phyloP scores from a whole-genome alignment of 2,113 vertebrate genomes.

The Zingel zingel region DNA sequence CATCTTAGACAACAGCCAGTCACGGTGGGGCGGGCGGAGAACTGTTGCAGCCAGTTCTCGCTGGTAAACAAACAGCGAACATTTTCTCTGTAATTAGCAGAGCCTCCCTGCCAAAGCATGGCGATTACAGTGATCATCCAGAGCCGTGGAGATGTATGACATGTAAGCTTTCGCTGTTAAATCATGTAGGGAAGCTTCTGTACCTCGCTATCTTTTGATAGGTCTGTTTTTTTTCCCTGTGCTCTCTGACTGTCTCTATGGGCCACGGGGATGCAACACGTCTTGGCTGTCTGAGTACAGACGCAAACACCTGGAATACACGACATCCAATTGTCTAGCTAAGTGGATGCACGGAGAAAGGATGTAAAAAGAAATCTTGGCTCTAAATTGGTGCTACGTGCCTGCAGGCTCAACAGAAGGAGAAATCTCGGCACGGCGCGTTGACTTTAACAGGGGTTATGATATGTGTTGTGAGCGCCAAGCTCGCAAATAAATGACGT shows the following conservation, averaged over 20 bases:
- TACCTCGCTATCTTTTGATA: conserved; percentile 14
- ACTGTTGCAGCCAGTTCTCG: conserved; percentile 58
- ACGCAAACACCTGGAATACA: neutral
- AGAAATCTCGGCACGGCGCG: conserved; percentile 8
- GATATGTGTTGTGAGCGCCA: conserved; percentile 16
- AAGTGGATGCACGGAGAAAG: neutral
- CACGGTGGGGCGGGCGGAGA: neutral
- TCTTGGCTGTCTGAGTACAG: conserved; percentile 10
- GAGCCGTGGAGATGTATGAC: conserved; percentile 19
- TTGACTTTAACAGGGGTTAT: conserved; percentile 12
- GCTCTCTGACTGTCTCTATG: neutral
- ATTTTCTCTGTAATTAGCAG: conserved; percentile 63
- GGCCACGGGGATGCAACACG: neutral
- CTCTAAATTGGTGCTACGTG: conserved; percentile 16
- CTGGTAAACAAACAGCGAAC: conserved; percentile 65
- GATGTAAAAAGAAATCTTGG: neutral
- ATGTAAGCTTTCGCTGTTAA: neutral
- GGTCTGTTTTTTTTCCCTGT: neutral
- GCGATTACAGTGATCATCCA: conserved; percentile 47
- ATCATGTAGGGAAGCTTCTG: neutral
- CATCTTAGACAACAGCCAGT: conserved; percentile 58
- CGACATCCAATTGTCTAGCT: conserved; percentile 1
- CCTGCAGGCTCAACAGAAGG: conserved; percentile 20
- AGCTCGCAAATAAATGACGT: conserved; percentile 41
- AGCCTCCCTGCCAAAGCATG: conserved; percentile 44